phyloP scores from a whole-genome alignment of 2,797 vertebrate species.

The Danio choprae region DNA sequence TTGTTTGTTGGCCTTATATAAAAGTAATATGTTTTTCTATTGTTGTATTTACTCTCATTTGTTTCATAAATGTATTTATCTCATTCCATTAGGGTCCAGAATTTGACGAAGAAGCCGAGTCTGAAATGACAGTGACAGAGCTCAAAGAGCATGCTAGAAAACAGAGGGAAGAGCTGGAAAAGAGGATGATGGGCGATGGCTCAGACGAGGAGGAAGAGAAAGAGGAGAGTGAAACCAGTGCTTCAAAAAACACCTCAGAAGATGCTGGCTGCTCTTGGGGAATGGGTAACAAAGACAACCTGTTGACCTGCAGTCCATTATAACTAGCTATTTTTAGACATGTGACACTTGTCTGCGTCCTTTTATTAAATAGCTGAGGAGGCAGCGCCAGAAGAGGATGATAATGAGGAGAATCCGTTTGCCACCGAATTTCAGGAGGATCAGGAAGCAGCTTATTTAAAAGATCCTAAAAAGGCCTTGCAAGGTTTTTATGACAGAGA shows the following conservation, averaged over 20 bases:
- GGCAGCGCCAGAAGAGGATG: conserved; percentile 85
- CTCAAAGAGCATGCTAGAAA: conserved; percentile 85
- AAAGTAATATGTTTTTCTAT: too few species aligned
- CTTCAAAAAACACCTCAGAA: conserved; percentile 69
- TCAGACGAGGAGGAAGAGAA: conserved; percentile 77
- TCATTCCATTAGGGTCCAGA: conserved; percentile 86
- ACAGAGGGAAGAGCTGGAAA: conserved; percentile 87
- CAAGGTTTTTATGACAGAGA: conserved; percentile 98
- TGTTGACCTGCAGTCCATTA: background rate
- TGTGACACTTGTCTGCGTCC: background rate
- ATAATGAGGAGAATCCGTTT: conserved; percentile 96
- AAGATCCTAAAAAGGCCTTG: conserved; percentile 95
- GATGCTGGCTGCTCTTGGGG: conserved; percentile 93
- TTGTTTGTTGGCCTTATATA: too few species aligned
- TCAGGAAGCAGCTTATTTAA: conserved; percentile 94
- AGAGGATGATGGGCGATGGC: conserved; percentile 91
- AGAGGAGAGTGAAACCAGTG: conserved; percentile 28
- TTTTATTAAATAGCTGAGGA: conserved; percentile 83
- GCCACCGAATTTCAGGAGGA: conserved; percentile 95
- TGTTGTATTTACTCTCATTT: too few species aligned
- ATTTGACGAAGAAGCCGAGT: conserved; percentile 92
- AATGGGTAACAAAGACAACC: conserved; percentile 83
- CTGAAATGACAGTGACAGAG: conserved; percentile 90
- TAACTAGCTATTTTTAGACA: background rate
- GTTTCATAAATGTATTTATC: background rate